Base-by-base conservation (phyloP, 2,797 vertebrate genomes). In the Malacoctenus gilli region DNA sequence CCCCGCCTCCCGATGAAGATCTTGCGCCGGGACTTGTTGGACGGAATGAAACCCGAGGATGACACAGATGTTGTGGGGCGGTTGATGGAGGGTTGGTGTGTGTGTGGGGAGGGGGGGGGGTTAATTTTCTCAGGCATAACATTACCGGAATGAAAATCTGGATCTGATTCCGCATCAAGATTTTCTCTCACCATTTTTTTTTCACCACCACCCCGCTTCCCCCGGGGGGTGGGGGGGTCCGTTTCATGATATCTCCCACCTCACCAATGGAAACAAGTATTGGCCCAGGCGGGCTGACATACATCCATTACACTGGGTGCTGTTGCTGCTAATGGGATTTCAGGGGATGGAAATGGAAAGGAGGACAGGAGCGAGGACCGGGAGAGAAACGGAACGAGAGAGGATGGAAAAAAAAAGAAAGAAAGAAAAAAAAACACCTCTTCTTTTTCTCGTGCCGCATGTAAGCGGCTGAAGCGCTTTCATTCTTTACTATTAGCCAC, bases 241-340 rank as follows among this genome's bases (percentile, higher is more conserved):
- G 20, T 51, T 51, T 44, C 54, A 15, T 49, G 52, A 64, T 63
- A 58, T 64, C 54, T 61, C 39, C 68, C 63, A 59, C 62, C 40
- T 43, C n/a, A 35, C 44, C 35, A 15, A 50, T 21, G 28, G 35
- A 66, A 76, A 72, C 67, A 71, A 65, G 68, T 30, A 60, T 21
- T 56, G 51, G 58, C 59, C 61, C 31, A 41, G 48, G 55, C 39
- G 16, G 44, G 37, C 56, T 69, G 67, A 73, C 71, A 78, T 68
- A 58, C 55, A 73, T 79, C 75, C 52, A 67, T 75, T 82, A 80
- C 63, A 65, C 50, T 49, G 52, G 60, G 73, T 74, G 46, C 67
- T 60, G 61, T 71, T 66, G 46, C 39, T 3, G 48, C 77, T 76
- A 67, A 82, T 79, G 66, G 82, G 70, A 79, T 82, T 81, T 71